These are phyloP conservation scores for Acronicta psi DNA, from an alignment of 2,888 invertebrate species.

Conservation along the genomic window DNA sequence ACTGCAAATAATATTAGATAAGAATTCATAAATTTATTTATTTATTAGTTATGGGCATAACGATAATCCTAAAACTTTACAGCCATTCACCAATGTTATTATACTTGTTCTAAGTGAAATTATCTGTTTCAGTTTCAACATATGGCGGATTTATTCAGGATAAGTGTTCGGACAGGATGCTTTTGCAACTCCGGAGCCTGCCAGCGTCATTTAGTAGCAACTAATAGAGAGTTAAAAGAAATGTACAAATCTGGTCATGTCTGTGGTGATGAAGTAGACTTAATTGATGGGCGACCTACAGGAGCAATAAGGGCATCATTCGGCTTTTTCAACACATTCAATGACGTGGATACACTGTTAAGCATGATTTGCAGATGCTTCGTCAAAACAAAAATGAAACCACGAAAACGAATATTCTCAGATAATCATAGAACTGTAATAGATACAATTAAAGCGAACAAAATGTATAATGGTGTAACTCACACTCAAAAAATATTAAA, in stretches of 20 bases:
- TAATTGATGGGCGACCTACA: constrained; percentile 96
- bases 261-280: constrained; percentile 96
- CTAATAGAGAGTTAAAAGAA: constrained; percentile 91
- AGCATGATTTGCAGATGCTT: constrained; percentile 94
- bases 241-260: constrained; percentile 96
- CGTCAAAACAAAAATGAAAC: constrained; percentile 75
- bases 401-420: constrained; percentile 69
- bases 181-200: constrained; percentile 99
- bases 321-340: constrained; percentile 95
- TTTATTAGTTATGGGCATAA: no score
- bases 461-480: constrained; percentile 50
- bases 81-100: neutral
- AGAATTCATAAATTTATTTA: no score
- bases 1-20: no score
- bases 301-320: constrained; percentile 97
- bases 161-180: constrained; percentile 97
- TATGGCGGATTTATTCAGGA: constrained; percentile 95
- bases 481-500: constrained; percentile 54
- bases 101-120: neutral
- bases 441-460: constrained; percentile 42
- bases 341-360: constrained; percentile 92
- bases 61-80: no score
- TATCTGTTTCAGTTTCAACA: constrained; percentile 92
- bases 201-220: constrained; percentile 92
- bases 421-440: constrained; percentile 43